These are phyloP conservation scores for Rhinopomastus cyanomelas DNA, from an alignment of 2,113 vertebrate species.

Conservation along the genomic window DNA sequence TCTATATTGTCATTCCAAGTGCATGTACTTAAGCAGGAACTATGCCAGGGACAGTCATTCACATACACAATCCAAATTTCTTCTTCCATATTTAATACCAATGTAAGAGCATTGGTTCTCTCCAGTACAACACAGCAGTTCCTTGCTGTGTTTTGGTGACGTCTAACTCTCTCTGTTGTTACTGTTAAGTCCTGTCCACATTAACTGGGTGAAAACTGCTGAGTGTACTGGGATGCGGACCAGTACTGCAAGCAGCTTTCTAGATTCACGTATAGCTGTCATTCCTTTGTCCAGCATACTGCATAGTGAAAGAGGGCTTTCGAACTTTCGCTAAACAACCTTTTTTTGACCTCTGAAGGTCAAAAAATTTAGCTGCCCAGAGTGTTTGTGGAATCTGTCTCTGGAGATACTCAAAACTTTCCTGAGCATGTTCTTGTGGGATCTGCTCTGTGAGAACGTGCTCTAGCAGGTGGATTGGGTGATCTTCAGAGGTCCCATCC, in stretches of 20 bases:
- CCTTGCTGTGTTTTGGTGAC: neutral
- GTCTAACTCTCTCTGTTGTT: neutral
- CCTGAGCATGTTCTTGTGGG: too few species aligned
- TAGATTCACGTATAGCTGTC: neutral
- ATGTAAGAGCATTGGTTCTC: neutral
- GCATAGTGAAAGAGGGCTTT: neutral
- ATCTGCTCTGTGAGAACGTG: too few species aligned
- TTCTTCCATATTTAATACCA: neutral
- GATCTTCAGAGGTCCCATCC: too few species aligned
- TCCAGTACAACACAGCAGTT: rapidly evolving
- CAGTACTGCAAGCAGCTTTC: neutral
- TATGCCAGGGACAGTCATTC: neutral
- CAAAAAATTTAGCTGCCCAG: too few species aligned
- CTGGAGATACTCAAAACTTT: too few species aligned
- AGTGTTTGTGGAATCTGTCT: too few species aligned
- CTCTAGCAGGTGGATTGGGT: too few species aligned
- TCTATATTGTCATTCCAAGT: neutral
- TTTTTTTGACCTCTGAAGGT: neutral
- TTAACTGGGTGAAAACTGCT: neutral
- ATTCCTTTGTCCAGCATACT: neutral
- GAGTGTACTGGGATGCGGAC: neutral
- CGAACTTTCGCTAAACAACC: neutral
- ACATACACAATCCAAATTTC: neutral
- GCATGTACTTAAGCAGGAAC: neutral
- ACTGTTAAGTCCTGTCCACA: neutral